Base-by-base conservation (phyloP, 2,113 vertebrate species). In the Pedionomus torquatus region DNA sequence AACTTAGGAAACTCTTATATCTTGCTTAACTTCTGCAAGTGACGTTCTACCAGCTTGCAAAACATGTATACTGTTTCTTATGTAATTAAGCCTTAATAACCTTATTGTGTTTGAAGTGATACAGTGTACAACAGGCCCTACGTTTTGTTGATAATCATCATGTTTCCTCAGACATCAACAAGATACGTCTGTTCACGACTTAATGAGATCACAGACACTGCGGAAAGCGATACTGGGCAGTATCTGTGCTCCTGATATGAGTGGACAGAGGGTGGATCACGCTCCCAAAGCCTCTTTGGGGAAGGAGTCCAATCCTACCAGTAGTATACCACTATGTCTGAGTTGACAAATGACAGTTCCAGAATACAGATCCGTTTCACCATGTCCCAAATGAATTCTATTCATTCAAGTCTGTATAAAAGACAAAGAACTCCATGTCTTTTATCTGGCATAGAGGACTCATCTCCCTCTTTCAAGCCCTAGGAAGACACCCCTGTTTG, bases 1-100 rank as follows among this genome's bases (percentile, higher is more conserved):
- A 97, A 96, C 96, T 96, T 97, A 95, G 96, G 95, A 98, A 98
- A 97, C 96, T 87, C 96, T 97, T 98, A 92, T 83, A 97, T 79
- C 95, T 98, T 94, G 93, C 96, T 89, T 37, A 96, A 96, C 81
- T 97, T 97, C 96, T 96, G 89, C 97, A 97, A 97, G 93, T 97
- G 96, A 95, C 89, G 94, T 95, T 98, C 96, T 97, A 97, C 95
- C 95, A 98, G 96, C 90, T 93, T 97, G 91, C 95, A 95, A 96
- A 97, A 97, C 79, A 74, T 84, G 89, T 95, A 97, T 95, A 97
- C 86, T 70, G 89, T 97, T 98, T 96, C 98, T 97, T 94, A 96
- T 92, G 94, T 96, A 97, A 98, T 97, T 98, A 97, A 89, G 90
- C 77, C 66, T 95, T 97, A 98, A 98, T 96, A 95, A 95, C 28